phyloP scores from a whole-genome alignment of 2,888 invertebrate genomes.

The Pristionchus arcanus region DNA sequence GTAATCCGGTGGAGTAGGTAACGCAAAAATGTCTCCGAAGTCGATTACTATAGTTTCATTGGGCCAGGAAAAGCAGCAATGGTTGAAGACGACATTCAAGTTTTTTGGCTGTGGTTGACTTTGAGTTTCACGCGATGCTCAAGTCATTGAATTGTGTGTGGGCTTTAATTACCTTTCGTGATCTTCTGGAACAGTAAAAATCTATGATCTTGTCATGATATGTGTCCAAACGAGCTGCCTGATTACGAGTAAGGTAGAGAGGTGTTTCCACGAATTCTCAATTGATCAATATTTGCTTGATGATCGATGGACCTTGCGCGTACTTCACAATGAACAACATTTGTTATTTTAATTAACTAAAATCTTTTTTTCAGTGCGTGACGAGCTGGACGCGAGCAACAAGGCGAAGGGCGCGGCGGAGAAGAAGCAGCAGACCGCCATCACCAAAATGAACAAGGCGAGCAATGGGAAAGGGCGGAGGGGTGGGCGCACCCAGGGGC shows the following conservation, averaged over 20 bases:
- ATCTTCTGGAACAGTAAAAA: too few species aligned
- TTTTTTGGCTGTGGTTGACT: not conserved
- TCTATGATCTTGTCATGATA: not conserved
- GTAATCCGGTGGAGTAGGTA: too few species aligned
- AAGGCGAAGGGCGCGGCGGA: conserved; percentile 82
- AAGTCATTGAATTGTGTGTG: not conserved
- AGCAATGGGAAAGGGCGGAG: conserved; percentile 14
- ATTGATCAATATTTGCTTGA: too few species aligned
- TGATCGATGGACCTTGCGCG: not conserved
- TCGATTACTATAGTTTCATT: too few species aligned
- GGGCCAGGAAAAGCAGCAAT: too few species aligned
- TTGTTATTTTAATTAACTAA: not conserved
- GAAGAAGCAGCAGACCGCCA: conserved; percentile 84
- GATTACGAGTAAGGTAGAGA: not conserved
- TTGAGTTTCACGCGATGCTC: not conserved
- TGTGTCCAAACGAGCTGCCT: not conserved
- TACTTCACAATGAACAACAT: not conserved
- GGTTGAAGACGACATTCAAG: too few species aligned
- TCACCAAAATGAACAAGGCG: conserved; percentile 86
- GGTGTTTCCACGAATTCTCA: not conserved
- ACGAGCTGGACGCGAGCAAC: conserved; percentile 61
- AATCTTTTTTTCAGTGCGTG: conserved; percentile 20
- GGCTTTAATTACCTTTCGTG: not conserved
- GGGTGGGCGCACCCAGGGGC: not conserved
- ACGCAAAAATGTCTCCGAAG: too few species aligned